Base-by-base conservation (phyloP, 2,797 vertebrate genomes). In the Nyctibius grandis region DNA sequence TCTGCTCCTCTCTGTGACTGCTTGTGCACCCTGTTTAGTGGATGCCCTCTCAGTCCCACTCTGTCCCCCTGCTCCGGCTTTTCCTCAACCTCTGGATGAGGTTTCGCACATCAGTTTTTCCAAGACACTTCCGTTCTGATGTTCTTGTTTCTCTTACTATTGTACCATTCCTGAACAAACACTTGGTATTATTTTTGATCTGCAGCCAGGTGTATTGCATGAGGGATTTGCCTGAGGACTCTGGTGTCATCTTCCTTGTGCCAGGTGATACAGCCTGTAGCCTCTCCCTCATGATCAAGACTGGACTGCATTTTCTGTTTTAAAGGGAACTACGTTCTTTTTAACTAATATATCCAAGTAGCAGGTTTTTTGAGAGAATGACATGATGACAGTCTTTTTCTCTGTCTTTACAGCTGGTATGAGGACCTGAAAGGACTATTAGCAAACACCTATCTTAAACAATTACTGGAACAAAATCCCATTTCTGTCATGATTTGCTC, bases 231-330 rank as follows among this genome's bases (percentile, higher is more conserved):
- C 56, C 80, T 53, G 36, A 82, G 56, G 40, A 21, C 56, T 89
- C 23, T 75, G 12, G 33, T 85, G 63, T 86, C 61, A 44, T 45
- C 40, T 79, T 91, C 13, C 4, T 74, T 40, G 79, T 87, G 33
- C 33, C 29, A 74, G 59, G 33, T 79, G 47, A 65, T 47, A 36
- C 13, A 60, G 36, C 17, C 47, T 72, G 54, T 56, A 57, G 34
- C 22, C 51, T 89, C 12, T 88, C 56, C 63, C 77, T 87, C 13
- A 28, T 48, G 25, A 20, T 11, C 3, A 8, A 57, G 38, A 51
- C 36, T 61, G 48, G 63, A 57, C 36, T 65, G 38, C 74, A 84
- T 97, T 97, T 82, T 90, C 47, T 82, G 53, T 88, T 85, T 95
- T 95, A 93, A 93, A 88, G 91, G 68, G 60, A 94, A 36, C 42